phyloP scores from a whole-genome alignment of 2,113 vertebrate genomes.

The Oryzias melastigma region DNA sequence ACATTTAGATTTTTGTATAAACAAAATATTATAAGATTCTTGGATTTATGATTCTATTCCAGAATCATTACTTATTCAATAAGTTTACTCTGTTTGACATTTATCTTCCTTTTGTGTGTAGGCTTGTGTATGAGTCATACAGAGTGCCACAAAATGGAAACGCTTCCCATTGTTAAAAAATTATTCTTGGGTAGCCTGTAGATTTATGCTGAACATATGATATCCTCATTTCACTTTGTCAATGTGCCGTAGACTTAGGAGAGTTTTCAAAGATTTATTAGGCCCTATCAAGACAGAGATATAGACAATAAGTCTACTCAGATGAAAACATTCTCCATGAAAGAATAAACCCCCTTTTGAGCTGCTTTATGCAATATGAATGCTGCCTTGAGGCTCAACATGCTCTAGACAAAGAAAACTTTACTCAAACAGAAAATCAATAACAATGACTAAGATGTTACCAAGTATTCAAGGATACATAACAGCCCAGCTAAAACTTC shows the following conservation, averaged over 20 bases:
- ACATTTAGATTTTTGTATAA: too few species aligned
- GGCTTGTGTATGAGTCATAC: too few species aligned
- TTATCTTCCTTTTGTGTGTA: too few species aligned
- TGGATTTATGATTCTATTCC: too few species aligned
- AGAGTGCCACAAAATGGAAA: too few species aligned
- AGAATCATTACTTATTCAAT: too few species aligned
- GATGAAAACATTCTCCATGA: constrained; percentile 21
- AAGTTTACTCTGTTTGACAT: too few species aligned
- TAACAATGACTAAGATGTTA: constrained; percentile 35
- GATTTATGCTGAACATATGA: background rate
- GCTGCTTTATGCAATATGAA: constrained; percentile 53
- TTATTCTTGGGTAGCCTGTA: background rate
- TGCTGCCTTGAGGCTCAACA: constrained; percentile 45
- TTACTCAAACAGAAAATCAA: constrained; percentile 25
- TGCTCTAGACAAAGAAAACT: constrained; percentile 29
- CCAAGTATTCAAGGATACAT: background rate
- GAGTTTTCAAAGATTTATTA: constrained; percentile 10
- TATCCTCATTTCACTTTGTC: constrained; percentile 1
- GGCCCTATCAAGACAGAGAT: constrained; percentile 14
- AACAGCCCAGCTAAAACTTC: background rate
- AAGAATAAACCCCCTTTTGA: constrained; percentile 24
- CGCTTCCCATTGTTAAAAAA: background rate
- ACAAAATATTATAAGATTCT: too few species aligned
- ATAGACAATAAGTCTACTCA: constrained; percentile 16
- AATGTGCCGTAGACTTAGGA: background rate